A percentile compares a stretch with the other conserved stretches of the same genome.
phyloP scores from a whole-genome alignment of 1,140 invertebrate genomes.

The Anagrus nilaparvatae region DNA sequence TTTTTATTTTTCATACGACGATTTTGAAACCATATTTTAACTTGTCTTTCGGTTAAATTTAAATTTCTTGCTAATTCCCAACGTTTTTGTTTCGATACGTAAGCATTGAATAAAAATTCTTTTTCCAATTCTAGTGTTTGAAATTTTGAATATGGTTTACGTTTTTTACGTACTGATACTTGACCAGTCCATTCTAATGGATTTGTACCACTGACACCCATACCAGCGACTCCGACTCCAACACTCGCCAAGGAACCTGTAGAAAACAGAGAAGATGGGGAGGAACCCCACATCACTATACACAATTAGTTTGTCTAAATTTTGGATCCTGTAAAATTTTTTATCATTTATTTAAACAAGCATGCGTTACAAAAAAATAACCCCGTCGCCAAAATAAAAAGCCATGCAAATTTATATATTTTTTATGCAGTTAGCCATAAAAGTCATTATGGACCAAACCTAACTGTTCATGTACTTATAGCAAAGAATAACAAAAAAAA shows the following conservation, averaged over 20 bases:
- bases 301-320: constrained; percentile 46
- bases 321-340: not conserved
- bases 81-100: constrained; percentile 94
- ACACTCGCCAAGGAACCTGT: constrained; percentile 58
- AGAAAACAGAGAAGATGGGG: constrained; percentile 47
- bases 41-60: constrained; percentile 89
- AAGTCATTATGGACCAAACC: too few species aligned
- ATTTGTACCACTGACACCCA: constrained; percentile 57
- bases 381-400: not conserved
- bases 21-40: constrained; percentile 94
- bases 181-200: constrained; percentile 87
- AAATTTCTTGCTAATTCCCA: constrained; percentile 92
- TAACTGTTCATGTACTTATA: too few species aligned
- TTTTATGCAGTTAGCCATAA: too few species aligned
- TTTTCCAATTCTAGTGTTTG: constrained; percentile 95
- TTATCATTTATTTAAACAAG: too few species aligned
- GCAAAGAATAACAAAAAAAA: too few species aligned
- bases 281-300: constrained; percentile 54
- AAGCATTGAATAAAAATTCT: constrained; percentile 92
- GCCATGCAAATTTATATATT: too few species aligned
- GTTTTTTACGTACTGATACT: constrained; percentile 88
- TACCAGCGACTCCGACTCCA: constrained; percentile 48
- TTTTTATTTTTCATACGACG: constrained; percentile 99
- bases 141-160: constrained; percentile 94
- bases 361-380: not conserved